These are phyloP conservation scores for Sapajus apella DNA, from an alignment of 2,113 vertebrate species.

Conservation along the genomic window DNA sequence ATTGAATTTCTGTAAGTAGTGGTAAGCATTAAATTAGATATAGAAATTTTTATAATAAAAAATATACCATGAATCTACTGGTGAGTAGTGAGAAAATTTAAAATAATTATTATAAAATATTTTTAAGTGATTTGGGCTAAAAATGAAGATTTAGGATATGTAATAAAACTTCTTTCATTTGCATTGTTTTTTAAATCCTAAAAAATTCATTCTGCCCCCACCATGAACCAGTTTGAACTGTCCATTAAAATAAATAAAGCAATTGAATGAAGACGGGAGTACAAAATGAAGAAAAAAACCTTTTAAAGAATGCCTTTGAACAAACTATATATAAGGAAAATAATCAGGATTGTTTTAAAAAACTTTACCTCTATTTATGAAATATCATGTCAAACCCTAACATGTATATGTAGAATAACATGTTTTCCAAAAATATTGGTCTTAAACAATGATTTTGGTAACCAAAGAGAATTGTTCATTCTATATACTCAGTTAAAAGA, in stretches of 20 bases:
- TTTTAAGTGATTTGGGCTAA: background rate
- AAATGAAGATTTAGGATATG: background rate
- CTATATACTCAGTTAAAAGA: conserved; percentile 8
- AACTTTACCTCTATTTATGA: background rate
- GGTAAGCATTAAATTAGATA: background rate
- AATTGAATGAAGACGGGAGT: background rate
- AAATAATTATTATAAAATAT: background rate
- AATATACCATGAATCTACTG: background rate
- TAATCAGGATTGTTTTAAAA: conserved; percentile 4
- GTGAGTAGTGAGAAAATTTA: background rate
- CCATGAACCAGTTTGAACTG: background rate
- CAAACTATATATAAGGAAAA: background rate
- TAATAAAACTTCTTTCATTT: conserved; percentile 14
- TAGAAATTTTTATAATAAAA: background rate
- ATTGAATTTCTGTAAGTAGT: background rate
- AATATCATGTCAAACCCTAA: background rate
- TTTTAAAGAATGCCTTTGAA: background rate
- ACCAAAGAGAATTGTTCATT: background rate
- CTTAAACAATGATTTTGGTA: background rate
- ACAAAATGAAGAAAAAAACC: background rate
- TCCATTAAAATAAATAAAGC: conserved; percentile 18
- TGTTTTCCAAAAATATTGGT: background rate
- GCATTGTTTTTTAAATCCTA: background rate
- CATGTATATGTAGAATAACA: background rate
- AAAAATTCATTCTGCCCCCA: background rate